These are phyloP conservation scores for Hippocampus kuda DNA, from an alignment of 2,797 vertebrate species.

Conservation along the genomic window DNA sequence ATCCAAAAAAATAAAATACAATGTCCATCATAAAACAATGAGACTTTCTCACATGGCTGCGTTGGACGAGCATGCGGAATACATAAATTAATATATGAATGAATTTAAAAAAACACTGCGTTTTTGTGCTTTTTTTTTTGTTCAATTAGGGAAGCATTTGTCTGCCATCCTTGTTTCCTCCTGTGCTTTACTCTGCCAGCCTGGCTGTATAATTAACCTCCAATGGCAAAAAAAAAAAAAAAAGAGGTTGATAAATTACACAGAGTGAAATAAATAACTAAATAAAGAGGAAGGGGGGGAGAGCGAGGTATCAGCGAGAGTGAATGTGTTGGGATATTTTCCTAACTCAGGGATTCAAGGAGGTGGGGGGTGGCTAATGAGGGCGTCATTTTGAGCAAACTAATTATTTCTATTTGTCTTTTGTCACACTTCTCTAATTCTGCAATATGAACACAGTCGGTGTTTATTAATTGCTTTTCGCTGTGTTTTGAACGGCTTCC, in stretches of 20 bases:
- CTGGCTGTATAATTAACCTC: slow-evolving; percentile 70
- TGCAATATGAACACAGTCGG: slow-evolving; percentile 99
- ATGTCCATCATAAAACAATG: neutral
- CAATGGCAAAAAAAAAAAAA: slow-evolving; percentile 53
- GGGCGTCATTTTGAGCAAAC: slow-evolving; percentile 99
- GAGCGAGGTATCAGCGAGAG: slow-evolving; percentile 59
- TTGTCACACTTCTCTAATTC: slow-evolving; percentile 99
- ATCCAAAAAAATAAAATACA: neutral
- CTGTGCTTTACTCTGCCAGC: slow-evolving; percentile 53
- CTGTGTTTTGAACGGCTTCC: slow-evolving; percentile 97
- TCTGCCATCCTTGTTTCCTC: slow-evolving; percentile 67
- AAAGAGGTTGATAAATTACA: slow-evolving; percentile 74
- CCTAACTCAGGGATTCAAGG: slow-evolving; percentile 45
- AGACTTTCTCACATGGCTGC: slow-evolving; percentile 36
- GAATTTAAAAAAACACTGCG: slow-evolving; percentile 28
- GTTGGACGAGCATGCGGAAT: slow-evolving; percentile 48
- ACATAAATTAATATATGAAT: slow-evolving; percentile 30
- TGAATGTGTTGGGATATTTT: slow-evolving; percentile 74
- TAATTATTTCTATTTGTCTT: slow-evolving; percentile 99
- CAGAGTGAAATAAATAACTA: slow-evolving; percentile 19
- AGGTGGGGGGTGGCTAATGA: slow-evolving; percentile 74
- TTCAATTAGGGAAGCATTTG: slow-evolving; percentile 69
- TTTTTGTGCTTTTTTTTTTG: slow-evolving; percentile 50
- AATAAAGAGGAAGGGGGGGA: slow-evolving; percentile 38
- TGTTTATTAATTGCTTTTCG: slow-evolving; percentile 99